Conservation (phyloP, 1,140 invertebrate species). For the Drosophila setifemur region DNA sequence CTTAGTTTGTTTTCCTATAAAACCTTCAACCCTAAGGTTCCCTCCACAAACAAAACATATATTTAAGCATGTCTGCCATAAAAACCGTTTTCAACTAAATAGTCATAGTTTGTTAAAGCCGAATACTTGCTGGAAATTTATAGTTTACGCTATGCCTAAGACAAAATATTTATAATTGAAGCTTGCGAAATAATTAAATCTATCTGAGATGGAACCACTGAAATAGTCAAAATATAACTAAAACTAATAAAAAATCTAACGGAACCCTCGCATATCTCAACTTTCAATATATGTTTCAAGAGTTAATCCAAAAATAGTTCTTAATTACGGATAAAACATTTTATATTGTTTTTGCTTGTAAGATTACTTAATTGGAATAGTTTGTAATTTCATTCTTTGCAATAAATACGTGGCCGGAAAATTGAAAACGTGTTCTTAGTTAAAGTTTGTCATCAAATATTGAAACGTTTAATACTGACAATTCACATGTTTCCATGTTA, state of each 20-base stretch:
- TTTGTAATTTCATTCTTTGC: conserved; percentile 24
- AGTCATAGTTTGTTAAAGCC: conserved; percentile 61
- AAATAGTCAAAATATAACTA: conserved; percentile 18
- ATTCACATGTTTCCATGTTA: too few species aligned
- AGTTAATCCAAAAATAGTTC: conserved; percentile 69
- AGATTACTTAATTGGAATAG: conserved; percentile 40
- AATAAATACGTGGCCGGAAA: conserved; percentile 40
- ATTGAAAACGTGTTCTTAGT: too few species aligned
- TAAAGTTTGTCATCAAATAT: too few species aligned
- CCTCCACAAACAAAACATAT: conserved; percentile 8
- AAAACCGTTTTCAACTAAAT: conserved; percentile 55
- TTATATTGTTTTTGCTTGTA: conserved; percentile 44
- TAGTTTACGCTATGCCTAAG: conserved; percentile 16
- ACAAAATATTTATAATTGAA: conserved; percentile 23
- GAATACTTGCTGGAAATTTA: conserved; percentile 48
- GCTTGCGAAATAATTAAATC: conserved; percentile 29
- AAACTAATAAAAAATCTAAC: conserved; percentile 13
- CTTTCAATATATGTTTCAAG: conserved; percentile 39
- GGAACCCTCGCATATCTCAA: conserved; percentile 18
- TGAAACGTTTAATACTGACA: too few species aligned
- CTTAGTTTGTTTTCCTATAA: conserved; percentile 12
- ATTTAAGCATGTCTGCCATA: conserved; percentile 60
- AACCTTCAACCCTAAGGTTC: conserved; percentile 6
- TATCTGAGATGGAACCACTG: conserved; percentile 3
- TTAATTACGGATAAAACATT: conserved; percentile 35